phyloP scores from a whole-genome alignment of 2,113 vertebrate species.

The Nansenia antarctica region DNA sequence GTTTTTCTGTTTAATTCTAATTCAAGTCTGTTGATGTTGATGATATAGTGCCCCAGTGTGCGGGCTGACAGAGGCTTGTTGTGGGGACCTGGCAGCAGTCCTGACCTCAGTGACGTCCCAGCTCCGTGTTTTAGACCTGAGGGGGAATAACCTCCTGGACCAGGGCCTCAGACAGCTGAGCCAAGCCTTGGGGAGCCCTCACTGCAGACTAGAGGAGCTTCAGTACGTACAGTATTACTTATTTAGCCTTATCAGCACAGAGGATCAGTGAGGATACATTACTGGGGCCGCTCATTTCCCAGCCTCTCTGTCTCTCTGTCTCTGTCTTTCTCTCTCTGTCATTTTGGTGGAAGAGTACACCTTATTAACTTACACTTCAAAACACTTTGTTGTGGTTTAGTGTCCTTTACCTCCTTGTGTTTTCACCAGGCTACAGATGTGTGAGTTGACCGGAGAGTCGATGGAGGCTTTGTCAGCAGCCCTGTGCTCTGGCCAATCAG shows the following conservation, averaged over 20 bases:
- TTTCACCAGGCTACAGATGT: slow-evolving; percentile 32
- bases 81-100: slow-evolving; percentile 49
- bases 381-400: not conserved
- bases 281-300: too few relatives aligned
- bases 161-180: slow-evolving; percentile 58
- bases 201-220: slow-evolving; percentile 63
- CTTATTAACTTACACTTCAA: not conserved
- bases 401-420: not conserved
- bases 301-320: too few relatives aligned
- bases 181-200: slow-evolving; percentile 49
- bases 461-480: slow-evolving; percentile 56
- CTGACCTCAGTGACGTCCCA: slow-evolving; percentile 52
- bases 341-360: not conserved
- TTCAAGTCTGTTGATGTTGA: not conserved
- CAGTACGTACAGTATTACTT: slow-evolving; percentile 55
- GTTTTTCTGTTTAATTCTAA: too few relatives aligned
- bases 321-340: not conserved
- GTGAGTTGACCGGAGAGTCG: slow-evolving; percentile 40
- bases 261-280: too few relatives aligned
- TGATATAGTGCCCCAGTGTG: slow-evolving; percentile 41
- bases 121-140: slow-evolving; percentile 51
- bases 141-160: slow-evolving; percentile 52
- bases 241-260: too few relatives aligned
- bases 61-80: slow-evolving; percentile 40
- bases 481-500: slow-evolving; percentile 48